These are phyloP conservation scores for Meandrusa payeni DNA, from an alignment of 2,888 invertebrate species.

Conservation along the genomic window DNA sequence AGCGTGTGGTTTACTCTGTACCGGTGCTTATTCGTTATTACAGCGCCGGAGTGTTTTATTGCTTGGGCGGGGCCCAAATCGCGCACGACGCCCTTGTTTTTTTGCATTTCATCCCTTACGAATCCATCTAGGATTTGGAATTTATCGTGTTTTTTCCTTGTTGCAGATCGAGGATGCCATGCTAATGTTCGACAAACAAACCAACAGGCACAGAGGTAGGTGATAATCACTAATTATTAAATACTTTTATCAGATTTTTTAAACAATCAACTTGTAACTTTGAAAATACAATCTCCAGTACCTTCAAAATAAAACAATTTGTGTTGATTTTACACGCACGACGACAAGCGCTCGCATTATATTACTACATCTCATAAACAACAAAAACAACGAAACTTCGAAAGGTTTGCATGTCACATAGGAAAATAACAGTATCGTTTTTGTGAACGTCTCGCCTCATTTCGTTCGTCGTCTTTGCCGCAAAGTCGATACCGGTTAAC, in stretches of 20 bases:
- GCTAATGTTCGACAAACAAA: constrained; percentile 99
- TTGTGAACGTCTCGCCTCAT: constrained; percentile 62
- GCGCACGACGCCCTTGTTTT: constrained; percentile 71
- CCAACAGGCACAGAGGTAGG: constrained; percentile 99
- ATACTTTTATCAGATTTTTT: too few species aligned
- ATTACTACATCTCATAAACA: constrained; percentile 48
- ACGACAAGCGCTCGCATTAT: not conserved
- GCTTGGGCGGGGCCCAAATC: constrained; percentile 74
- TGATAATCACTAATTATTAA: too few species aligned
- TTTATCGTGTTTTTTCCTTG: constrained; percentile 69
- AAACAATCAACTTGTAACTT: too few species aligned
- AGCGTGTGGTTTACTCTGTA: constrained; percentile 80
- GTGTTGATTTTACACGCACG: too few species aligned
- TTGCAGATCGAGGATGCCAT: constrained; percentile 99
- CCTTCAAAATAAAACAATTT: too few species aligned
- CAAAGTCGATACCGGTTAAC: constrained; percentile 63
- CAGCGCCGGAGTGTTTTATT: constrained; percentile 79
- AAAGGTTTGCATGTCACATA: constrained; percentile 54
- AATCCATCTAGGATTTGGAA: constrained; percentile 60
- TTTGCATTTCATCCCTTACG: constrained; percentile 62
- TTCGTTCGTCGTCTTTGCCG: constrained; percentile 59
- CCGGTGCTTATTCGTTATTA: constrained; percentile 81
- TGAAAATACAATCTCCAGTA: too few species aligned
- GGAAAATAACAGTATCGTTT: constrained; percentile 58
- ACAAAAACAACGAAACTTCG: constrained; percentile 47